Evolutionary conservation across 2,113 vertebrate species (phyloP).

Genomic region (Istiophorus platypterus): DNA sequence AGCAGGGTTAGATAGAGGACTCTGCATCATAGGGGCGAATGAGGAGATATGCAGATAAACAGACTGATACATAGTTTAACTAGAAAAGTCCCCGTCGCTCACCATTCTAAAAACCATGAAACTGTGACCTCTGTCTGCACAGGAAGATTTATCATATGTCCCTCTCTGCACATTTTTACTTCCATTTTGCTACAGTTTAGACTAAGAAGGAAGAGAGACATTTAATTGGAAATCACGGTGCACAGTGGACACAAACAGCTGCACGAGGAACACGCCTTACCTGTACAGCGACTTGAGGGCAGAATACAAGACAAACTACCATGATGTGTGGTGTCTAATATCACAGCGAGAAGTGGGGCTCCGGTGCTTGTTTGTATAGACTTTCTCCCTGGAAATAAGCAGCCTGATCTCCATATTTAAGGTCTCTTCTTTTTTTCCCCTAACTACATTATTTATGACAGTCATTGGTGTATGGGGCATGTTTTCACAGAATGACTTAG

Average conservation of each 20-base stretch:
- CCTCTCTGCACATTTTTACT: not conserved
- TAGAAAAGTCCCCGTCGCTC: constrained; percentile 7
- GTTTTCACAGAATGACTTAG: not conserved
- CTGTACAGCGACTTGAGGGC: constrained; percentile 14
- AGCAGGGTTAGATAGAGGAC: constrained; percentile 55
- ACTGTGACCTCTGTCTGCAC: constrained; percentile 29
- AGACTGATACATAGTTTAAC: constrained; percentile 19
- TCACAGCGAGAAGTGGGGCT: constrained; percentile 17
- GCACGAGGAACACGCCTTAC: constrained; percentile 36
- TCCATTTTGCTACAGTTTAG: constrained; percentile 5
- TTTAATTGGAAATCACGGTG: constrained; percentile 31
- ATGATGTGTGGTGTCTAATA: constrained; percentile 35
- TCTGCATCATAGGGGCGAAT: constrained; percentile 5
- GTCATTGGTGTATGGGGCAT: not conserved
- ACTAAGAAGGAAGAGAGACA: constrained; percentile 26
- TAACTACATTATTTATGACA: constrained; percentile 11
- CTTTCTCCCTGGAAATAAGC: constrained; percentile 8
- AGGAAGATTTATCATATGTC: constrained; percentile 16
- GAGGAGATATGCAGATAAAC: constrained; percentile 39
- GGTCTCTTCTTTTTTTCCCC: not conserved
- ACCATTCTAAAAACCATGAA: not conserved
- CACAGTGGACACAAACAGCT: constrained; percentile 26
- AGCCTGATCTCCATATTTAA: constrained; percentile 19
- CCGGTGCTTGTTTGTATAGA: constrained; percentile 1
- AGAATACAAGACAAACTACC: constrained; percentile 26